Percentiles rank a stretch among this genome's conserved stretches.
phyloP scores from a whole-genome alignment of 2,797 vertebrate genomes.

The Tragopan temminckii region DNA sequence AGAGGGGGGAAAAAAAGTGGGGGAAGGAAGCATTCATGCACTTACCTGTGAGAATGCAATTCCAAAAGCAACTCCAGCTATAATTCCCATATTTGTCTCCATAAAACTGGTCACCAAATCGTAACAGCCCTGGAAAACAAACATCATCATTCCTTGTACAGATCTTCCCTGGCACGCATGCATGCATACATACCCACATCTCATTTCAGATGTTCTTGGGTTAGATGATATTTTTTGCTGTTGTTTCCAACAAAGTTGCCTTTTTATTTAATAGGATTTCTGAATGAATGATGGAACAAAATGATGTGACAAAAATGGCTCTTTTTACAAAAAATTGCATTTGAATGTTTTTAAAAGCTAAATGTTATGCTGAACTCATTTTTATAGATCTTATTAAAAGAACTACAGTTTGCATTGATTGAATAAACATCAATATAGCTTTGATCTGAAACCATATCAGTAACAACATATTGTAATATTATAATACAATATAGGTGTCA shows the following conservation, averaged over 20 bases:
- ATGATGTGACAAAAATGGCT: not conserved
- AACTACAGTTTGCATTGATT: not conserved
- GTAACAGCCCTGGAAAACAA: constrained; percentile 90
- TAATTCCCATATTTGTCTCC: constrained; percentile 96
- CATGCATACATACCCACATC: not conserved
- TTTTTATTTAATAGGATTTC: not conserved
- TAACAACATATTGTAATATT: not conserved
- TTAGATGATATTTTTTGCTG: not conserved
- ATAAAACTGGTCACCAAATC: constrained; percentile 94
- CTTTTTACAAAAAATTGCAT: not conserved
- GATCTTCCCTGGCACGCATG: not conserved
- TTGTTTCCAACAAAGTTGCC: not conserved
- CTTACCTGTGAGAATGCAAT: constrained; percentile 96
- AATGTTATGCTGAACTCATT: not conserved
- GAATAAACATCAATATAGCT: not conserved
- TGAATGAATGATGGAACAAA: not conserved
- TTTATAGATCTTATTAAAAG: not conserved
- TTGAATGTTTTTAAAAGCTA: not conserved
- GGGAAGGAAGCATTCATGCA: not conserved
- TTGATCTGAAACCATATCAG: constrained; percentile 16
- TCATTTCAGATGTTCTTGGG: not conserved
- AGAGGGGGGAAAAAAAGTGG: not conserved
- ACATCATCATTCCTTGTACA: not conserved
- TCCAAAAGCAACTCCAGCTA: constrained; percentile 95
- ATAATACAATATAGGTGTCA: not conserved